Evolutionary conservation across 2,113 vertebrate species (phyloP).

Genomic region (Barbus barbus): DNA sequence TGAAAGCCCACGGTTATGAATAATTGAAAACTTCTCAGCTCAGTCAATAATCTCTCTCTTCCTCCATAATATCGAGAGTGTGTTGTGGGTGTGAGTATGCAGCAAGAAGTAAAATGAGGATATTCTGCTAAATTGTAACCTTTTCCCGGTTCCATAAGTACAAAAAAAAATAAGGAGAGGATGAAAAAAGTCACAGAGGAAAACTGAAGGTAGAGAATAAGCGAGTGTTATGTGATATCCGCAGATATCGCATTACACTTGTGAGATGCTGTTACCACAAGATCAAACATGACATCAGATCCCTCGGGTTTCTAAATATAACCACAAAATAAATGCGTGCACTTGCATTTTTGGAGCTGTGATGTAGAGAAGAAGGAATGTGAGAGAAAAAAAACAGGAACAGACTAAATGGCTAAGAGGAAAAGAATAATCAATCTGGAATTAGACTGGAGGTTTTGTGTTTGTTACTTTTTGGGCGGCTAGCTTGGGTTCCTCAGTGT

Average conservation of each 20-base stretch:
- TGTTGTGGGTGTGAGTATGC: conserved; percentile 30
- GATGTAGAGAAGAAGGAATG: not conserved
- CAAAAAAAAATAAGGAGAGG: no score
- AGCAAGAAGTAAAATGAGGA: not conserved
- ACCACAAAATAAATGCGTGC: conserved; percentile 23
- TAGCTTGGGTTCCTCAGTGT: not conserved
- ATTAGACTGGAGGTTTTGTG: not conserved
- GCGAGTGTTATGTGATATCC: no score
- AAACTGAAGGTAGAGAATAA: conserved; percentile 34
- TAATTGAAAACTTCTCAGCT: conserved; percentile 48
- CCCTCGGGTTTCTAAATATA: conserved; percentile 50
- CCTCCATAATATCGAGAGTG: conserved; percentile 19
- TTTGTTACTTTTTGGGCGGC: not conserved
- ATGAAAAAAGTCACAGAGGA: conserved; percentile 47
- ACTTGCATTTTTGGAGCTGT: conserved; percentile 16
- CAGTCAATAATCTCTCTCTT: conserved; percentile 45
- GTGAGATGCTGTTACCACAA: conserved; percentile 22
- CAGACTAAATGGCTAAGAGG: not conserved
- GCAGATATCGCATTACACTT: conserved; percentile 27
- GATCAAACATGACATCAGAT: conserved; percentile 47
- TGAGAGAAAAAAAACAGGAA: not conserved
- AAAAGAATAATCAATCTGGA: not conserved
- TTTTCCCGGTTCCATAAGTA: not conserved
- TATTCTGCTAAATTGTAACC: not conserved
- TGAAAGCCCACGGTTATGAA: conserved; percentile 46